Percentiles rank a stretch among this genome's conserved stretches.
Conservation (phyloP, 92 coral and sea anemone species). For the Desmophyllum pertusum region DNA sequence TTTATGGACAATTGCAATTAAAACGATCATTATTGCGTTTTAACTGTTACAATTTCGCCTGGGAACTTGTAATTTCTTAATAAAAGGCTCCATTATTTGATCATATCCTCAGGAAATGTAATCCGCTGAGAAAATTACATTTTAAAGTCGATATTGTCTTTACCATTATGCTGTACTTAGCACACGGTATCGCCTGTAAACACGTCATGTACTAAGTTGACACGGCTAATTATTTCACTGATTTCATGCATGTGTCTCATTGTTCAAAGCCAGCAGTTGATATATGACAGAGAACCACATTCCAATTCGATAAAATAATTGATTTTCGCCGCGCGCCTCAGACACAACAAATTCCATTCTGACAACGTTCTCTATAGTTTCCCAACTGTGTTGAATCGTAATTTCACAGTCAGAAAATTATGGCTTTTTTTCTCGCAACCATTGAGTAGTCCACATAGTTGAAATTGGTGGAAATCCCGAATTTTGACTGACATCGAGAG, state of each 20-base stretch:
- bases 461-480: conserved; percentile 6
- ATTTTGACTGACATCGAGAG: not conserved
- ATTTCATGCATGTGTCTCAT: conserved; percentile 19
- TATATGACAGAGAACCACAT: conserved; percentile 16
- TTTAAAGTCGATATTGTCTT: conserved; percentile 37
- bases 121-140: conserved; percentile 39
- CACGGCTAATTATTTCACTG: conserved; percentile 26
- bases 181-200: conserved; percentile 31
- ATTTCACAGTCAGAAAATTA: not conserved
- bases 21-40: conserved; percentile 6
- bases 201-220: conserved; percentile 18
- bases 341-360: not conserved
- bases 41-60: not conserved
- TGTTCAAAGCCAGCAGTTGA: not conserved
- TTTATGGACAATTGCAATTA: not conserved
- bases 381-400: conserved; percentile 16
- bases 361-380: conserved; percentile 1
- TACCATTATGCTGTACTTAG: conserved; percentile 26
- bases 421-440: not conserved
- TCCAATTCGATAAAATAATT: conserved; percentile 20
- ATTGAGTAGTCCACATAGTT: not conserved
- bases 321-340: not conserved
- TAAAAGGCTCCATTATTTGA: conserved; percentile 30
- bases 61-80: conserved; percentile 8
- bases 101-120: conserved; percentile 21